Base-by-base conservation (phyloP, 2,113 vertebrate species). In the Thalassoma bifasciatum region DNA sequence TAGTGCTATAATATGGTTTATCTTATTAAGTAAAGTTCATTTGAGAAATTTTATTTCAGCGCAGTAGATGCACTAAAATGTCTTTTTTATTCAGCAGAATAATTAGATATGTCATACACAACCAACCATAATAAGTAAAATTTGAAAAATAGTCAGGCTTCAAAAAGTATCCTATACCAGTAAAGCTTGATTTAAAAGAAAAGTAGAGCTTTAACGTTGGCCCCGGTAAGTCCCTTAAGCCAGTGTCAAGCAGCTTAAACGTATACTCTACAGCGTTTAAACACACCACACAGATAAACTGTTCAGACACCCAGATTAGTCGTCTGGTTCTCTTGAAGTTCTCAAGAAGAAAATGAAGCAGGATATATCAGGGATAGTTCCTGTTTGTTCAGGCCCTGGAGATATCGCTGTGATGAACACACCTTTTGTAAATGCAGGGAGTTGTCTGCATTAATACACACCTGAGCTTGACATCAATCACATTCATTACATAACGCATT, bases 221-320 rank as follows among this genome's bases (percentile, higher is more conserved):
- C 36, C 72, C 10, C 14, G 49, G 9, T 67, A 47, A 2, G 12
- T 54, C 75, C 19, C 57, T 58, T 70, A 21, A 73, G 66, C 70
- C 66, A 79, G 40, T 37, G 26, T 85, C 77, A 85, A 75, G 60
- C 40, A 79, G 59, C 24, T 86, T 71, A 86, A 81, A 79, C 16
- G 37, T 67, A 70, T 70, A 77, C 65, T 79, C 60, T 16, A 52
- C 49, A 59, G 58, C 72, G 10, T 36, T 80, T 76, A 83, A 68
- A 30, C 51, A 63, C 57, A 49, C 68, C 67, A 78, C 24, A 72
- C 51, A 44, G 64, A 74, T 81, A 68, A 86, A 52, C 63, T 36
- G 21, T 50, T 77, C 72, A 75, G 82, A 77, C 67, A 53, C 57
- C 16, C 17, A 30, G 50, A 76, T 84, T 61, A 61, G 57, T 19